Evolutionary conservation across 2,888 invertebrate genomes (phyloP).

Genomic region (Galerucella nymphaeae): DNA sequence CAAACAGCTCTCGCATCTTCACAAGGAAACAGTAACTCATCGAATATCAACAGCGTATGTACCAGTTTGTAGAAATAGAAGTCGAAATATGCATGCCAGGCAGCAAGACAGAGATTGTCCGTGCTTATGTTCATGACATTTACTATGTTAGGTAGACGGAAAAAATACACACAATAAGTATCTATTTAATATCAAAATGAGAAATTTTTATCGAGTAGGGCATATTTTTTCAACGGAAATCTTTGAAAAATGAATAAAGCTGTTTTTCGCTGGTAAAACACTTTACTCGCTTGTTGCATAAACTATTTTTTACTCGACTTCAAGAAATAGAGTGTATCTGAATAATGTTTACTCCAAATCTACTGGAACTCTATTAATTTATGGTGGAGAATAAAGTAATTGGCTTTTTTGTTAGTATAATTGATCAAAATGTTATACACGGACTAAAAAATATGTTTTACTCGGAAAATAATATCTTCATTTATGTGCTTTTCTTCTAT

Average conservation of each 20-base stretch:
- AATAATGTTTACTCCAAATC: too few species aligned
- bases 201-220: slow-evolving; percentile 8
- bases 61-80: slow-evolving; percentile 61
- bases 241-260: too few species aligned
- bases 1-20: slow-evolving; percentile 33
- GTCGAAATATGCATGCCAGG: slow-evolving; percentile 55
- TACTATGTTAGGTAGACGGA: slow-evolving; percentile 58
- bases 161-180: slow-evolving; percentile 50
- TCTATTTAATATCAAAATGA: slow-evolving; percentile 33
- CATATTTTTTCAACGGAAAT: slow-evolving; percentile 9
- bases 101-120: slow-evolving; percentile 59
- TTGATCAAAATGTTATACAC: too few species aligned
- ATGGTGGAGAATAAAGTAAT: too few species aligned
- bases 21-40: slow-evolving; percentile 57
- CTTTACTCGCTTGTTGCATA: too few species aligned
- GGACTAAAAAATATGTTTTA: background rate
- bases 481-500: background rate
- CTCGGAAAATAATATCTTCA: background rate
- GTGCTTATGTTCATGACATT: slow-evolving; percentile 64
- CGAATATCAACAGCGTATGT: slow-evolving; percentile 64
- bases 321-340: too few species aligned
- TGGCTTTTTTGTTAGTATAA: too few species aligned
- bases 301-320: too few species aligned
- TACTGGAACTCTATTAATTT: too few species aligned
- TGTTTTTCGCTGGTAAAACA: too few species aligned